A percentile compares a stretch with the other conserved stretches of the same genome.
Evolutionary conservation across 2,797 vertebrate genomes (phyloP).

Genomic region (Etheostoma nigrum): DNA sequence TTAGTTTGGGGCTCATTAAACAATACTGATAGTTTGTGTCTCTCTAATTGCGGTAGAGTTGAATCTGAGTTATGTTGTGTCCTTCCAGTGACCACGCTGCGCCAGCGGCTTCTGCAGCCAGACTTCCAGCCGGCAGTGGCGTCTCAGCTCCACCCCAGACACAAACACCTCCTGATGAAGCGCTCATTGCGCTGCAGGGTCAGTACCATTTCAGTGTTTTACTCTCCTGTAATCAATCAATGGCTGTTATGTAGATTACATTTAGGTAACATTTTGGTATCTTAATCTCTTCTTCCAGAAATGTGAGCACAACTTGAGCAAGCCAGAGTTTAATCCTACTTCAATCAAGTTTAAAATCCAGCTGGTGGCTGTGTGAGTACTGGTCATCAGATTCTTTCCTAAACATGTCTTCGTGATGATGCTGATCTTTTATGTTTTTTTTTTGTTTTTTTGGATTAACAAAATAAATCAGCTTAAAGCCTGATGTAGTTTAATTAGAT

Average conservation of each 20-base stretch:
- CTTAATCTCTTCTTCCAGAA: slow-evolving; percentile 83
- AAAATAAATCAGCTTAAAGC: slow-evolving; percentile 13
- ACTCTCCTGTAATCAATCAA: neutral
- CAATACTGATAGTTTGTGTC: neutral
- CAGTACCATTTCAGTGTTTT: slow-evolving; percentile 39
- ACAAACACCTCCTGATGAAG: slow-evolving; percentile 98
- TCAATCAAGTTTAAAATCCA: slow-evolving; percentile 99
- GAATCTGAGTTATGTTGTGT: neutral
- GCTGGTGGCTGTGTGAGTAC: slow-evolving; percentile 97
- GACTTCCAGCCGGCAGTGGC: slow-evolving; percentile 96
- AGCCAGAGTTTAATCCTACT: slow-evolving; percentile 99
- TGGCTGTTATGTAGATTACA: neutral
- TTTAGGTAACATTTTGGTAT: slow-evolving; percentile 7
- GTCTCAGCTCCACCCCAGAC: slow-evolving; percentile 96
- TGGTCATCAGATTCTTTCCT: neutral
- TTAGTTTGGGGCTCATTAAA: neutral
- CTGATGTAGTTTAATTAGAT: slow-evolving; percentile 29
- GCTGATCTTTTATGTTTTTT: neutral
- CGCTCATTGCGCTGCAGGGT: slow-evolving; percentile 97
- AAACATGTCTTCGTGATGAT: slow-evolving; percentile 9
- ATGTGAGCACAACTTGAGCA: slow-evolving; percentile 99
- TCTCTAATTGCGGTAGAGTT: neutral
- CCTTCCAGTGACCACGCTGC: slow-evolving; percentile 92
- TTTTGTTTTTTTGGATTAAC: slow-evolving; percentile 15
- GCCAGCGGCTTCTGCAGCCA: slow-evolving; percentile 95